Percentiles rank a stretch among this genome's conserved stretches.
These are phyloP conservation scores for Aelia acuminata DNA, from an alignment of 2,888 invertebrate species.

Conservation along the genomic window DNA sequence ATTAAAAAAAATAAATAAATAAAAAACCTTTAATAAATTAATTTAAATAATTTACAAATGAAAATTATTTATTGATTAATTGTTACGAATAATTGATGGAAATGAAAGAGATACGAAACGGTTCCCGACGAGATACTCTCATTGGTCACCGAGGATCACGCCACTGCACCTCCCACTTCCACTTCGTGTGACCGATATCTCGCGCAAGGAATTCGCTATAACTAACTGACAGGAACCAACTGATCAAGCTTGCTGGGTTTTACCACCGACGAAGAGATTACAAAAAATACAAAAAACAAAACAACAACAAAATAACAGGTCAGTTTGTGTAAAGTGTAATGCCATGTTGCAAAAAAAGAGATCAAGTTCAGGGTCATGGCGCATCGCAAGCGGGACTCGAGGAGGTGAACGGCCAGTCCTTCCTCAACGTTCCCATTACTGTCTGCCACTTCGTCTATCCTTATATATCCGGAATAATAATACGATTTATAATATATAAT, in stretches of 20 bases:
- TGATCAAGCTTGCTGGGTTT: too few relatives aligned
- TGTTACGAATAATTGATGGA: background rate
- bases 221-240: background rate
- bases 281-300: too few relatives aligned
- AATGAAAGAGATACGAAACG: background rate
- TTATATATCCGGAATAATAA: background rate
- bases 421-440: background rate
- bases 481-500: background rate
- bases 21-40: too few relatives aligned
- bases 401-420: conserved; percentile 38
- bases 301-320: background rate
- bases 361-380: conserved; percentile 32
- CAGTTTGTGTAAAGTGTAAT: background rate
- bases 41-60: background rate
- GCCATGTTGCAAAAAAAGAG: background rate
- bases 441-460: background rate
- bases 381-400: background rate
- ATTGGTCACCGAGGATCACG: conserved; percentile 21
- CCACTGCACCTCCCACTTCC: conserved; percentile 37
- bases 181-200: conserved; percentile 35
- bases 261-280: background rate
- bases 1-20: too few relatives aligned
- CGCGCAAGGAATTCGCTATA: background rate
- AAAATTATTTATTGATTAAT: background rate
- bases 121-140: background rate